Evolutionary conservation across 2,888 invertebrate genomes (phyloP).

Genomic region (Drosophila nigritarsus): DNA sequence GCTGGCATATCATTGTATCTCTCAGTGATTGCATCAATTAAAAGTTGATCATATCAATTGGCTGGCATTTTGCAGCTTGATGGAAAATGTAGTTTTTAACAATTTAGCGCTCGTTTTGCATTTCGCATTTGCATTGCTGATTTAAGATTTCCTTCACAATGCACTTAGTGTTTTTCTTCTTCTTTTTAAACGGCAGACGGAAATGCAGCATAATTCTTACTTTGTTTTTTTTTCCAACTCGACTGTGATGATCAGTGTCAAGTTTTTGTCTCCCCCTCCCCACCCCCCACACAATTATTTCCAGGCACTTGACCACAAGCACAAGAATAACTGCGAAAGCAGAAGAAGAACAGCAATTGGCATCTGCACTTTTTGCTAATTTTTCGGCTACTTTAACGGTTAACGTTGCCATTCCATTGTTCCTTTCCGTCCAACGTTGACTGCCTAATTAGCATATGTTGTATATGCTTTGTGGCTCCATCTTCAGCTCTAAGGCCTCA

Average conservation of each 20-base stretch:
- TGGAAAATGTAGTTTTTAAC: slow-evolving; percentile 33
- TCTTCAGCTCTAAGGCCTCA: slow-evolving; percentile 7
- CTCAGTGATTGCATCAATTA: slow-evolving; percentile 72
- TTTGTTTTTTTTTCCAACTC: slow-evolving; percentile 53
- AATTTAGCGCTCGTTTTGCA: slow-evolving; percentile 39
- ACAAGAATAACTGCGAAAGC: slow-evolving; percentile 1
- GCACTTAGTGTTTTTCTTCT: slow-evolving; percentile 18
- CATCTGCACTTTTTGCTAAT: slow-evolving; percentile 54
- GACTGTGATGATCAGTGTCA: slow-evolving; percentile 83
- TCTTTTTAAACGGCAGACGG: slow-evolving; percentile 56
- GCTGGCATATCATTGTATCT: slow-evolving; percentile 35
- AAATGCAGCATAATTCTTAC: slow-evolving; percentile 76
- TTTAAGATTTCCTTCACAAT: slow-evolving; percentile 73
- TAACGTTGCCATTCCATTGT: slow-evolving; percentile 70
- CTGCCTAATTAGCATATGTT: slow-evolving; percentile 72
- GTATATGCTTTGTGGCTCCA: slow-evolving; percentile 9
- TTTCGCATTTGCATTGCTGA: slow-evolving; percentile 72
- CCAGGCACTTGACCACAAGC: slow-evolving; percentile 76
- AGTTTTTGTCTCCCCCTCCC: slow-evolving; percentile 75
- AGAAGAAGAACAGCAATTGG: slow-evolving; percentile 51
- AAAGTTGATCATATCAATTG: slow-evolving; percentile 73
- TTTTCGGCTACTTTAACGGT: slow-evolving; percentile 65
- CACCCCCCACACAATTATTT: slow-evolving; percentile 31
- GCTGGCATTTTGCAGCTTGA: slow-evolving; percentile 31
- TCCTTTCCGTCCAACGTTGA: slow-evolving; percentile 53